phyloP scores from a whole-genome alignment of 2,888 invertebrate species.

The Stenichneumon culpator region DNA sequence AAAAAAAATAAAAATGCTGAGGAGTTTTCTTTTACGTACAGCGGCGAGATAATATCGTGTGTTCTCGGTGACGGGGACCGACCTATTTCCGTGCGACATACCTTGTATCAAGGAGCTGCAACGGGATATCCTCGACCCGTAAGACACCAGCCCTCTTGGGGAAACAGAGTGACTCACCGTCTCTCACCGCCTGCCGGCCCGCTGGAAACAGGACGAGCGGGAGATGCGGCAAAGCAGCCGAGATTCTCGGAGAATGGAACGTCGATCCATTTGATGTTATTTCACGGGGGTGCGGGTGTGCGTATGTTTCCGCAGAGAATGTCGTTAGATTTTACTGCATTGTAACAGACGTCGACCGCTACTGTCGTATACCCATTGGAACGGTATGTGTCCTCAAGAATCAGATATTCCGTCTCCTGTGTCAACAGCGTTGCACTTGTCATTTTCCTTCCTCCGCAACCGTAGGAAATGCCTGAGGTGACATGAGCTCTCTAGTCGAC shows the following conservation, averaged over 20 bases:
- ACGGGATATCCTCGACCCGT: conserved; percentile 16
- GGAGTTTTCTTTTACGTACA: background rate
- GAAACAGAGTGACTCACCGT: conserved; percentile 23
- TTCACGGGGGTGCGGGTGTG: background rate
- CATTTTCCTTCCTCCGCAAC: too few species aligned
- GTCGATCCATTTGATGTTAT: background rate
- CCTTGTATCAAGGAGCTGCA: background rate
- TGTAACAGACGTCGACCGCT: background rate
- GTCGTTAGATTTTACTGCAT: conserved; percentile 28
- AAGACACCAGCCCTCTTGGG: conserved; percentile 33
- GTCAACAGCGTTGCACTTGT: too few species aligned
- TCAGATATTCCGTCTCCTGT: too few species aligned
- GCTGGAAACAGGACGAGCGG: background rate
- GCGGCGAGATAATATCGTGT: background rate
- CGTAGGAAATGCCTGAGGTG: too few species aligned
- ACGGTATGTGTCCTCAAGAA: too few species aligned
- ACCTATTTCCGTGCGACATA: conserved; percentile 31
- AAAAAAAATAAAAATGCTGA: too few species aligned
- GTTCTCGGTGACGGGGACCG: conserved; percentile 23
- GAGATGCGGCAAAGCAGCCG: conserved; percentile 10
- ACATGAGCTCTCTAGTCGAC: too few species aligned
- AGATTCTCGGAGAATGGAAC: conserved; percentile 40
- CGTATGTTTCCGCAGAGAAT: background rate
- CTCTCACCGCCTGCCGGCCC: conserved; percentile 4
- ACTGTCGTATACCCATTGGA: too few species aligned